phyloP scores from a whole-genome alignment of 1,140 invertebrate genomes.

The Procambarus virginalis region DNA sequence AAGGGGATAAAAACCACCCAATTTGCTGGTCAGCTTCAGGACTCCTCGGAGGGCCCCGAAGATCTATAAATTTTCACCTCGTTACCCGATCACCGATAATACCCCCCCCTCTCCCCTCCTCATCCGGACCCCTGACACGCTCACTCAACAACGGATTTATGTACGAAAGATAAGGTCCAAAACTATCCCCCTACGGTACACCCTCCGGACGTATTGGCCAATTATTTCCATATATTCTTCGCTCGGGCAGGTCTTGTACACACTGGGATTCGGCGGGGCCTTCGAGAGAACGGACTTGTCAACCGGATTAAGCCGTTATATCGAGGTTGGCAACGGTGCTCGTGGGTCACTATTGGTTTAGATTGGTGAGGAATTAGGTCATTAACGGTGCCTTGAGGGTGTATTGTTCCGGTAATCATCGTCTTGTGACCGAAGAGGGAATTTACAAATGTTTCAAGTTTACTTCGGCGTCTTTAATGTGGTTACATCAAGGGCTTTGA shows the following conservation, averaged over 20 bases:
- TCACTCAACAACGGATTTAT: constrained; percentile 18
- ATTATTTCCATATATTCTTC: neutral
- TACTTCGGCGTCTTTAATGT: neutral
- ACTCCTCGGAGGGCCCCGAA: neutral
- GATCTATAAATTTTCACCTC: constrained; percentile 34
- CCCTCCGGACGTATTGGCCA: neutral
- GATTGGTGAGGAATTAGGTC: neutral
- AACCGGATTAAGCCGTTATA: neutral
- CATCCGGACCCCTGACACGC: neutral
- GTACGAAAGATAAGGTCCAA: neutral
- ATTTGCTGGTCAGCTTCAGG: neutral
- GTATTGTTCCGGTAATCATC: neutral
- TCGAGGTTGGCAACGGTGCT: neutral
- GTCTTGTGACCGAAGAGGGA: neutral
- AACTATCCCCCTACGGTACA: neutral
- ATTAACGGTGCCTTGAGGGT: neutral
- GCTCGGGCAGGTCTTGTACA: neutral
- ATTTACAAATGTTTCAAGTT: neutral
- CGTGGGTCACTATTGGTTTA: constrained; percentile 22
- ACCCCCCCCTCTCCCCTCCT: neutral
- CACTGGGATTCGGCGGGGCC: neutral
- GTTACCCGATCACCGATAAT: constrained; percentile 27
- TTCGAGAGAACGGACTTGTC: neutral
- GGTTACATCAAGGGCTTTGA: neutral
- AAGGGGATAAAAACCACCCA: neutral